A percentile compares a stretch with the other conserved stretches of the same genome.
Evolutionary conservation across 2,888 invertebrate species (phyloP).

Genomic region (Caenorhabditis sp.): DNA sequence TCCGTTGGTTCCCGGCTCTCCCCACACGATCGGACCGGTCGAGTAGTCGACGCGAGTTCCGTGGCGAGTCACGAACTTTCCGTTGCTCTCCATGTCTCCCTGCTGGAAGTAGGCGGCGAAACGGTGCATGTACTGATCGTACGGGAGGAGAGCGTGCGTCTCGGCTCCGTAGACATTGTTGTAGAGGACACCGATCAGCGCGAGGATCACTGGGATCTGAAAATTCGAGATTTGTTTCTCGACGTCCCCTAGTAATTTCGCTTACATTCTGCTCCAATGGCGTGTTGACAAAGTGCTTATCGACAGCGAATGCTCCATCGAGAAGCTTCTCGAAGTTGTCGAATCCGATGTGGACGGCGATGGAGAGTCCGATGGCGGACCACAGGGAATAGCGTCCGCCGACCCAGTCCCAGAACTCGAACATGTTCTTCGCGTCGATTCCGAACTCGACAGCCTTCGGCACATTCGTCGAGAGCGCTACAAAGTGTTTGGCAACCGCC

Average conservation of each 20-base stretch:
- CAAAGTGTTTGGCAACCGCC: slow-evolving; percentile 94
- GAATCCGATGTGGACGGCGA: slow-evolving; percentile 91
- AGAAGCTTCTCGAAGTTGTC: slow-evolving; percentile 94
- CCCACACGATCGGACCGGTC: slow-evolving; percentile 92
- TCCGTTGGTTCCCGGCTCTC: slow-evolving; percentile 99
- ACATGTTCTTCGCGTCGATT: slow-evolving; percentile 97
- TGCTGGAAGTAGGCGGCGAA: slow-evolving; percentile 99
- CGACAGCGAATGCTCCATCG: slow-evolving; percentile 93
- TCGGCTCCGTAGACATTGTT: slow-evolving; percentile 94
- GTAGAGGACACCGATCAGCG: slow-evolving; percentile 91
- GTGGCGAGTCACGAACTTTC: slow-evolving; percentile 85
- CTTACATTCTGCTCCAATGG: slow-evolving; percentile 93
- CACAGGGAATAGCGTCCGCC: slow-evolving; percentile 97
- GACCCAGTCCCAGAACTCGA: slow-evolving; percentile 99
- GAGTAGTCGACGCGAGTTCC: slow-evolving; percentile 81
- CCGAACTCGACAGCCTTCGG: slow-evolving; percentile 96
- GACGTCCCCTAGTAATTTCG: too few species aligned
- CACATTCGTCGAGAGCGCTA: slow-evolving; percentile 95
- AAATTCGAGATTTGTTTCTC: too few species aligned
- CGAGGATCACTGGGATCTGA: slow-evolving; percentile 92
- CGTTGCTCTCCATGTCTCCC: slow-evolving; percentile 92
- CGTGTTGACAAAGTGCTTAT: slow-evolving; percentile 90
- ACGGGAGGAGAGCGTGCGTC: slow-evolving; percentile 95
- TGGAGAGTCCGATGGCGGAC: slow-evolving; percentile 99
- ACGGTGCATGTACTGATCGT: slow-evolving; percentile 96